phyloP scores from a whole-genome alignment of 2,888 invertebrate species.

The Stictocephala bisonia region DNA sequence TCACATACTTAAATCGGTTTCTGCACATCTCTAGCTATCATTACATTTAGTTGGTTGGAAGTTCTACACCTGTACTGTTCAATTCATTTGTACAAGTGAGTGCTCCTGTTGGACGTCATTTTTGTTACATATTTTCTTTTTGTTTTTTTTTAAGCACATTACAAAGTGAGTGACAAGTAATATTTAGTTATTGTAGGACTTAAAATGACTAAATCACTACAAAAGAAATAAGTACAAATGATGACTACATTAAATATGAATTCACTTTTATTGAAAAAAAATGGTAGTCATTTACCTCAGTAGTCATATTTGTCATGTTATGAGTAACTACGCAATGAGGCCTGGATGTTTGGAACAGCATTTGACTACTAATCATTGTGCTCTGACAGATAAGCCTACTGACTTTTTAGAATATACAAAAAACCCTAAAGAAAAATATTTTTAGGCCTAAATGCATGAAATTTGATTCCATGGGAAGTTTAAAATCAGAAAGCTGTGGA shows the following conservation, averaged over 20 bases:
- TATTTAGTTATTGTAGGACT: not conserved
- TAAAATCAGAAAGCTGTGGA: not conserved
- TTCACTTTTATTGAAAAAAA: not conserved
- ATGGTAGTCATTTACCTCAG: not conserved
- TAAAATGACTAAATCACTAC: not conserved
- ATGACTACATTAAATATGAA: not conserved
- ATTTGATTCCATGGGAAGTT: not conserved
- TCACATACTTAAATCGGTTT: too few species aligned
- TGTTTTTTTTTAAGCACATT: too few species aligned
- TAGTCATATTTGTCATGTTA: not conserved
- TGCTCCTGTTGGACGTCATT: too few species aligned
- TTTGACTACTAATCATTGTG: not conserved
- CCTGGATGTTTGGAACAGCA: not conserved
- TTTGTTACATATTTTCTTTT: too few species aligned
- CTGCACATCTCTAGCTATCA: too few species aligned
- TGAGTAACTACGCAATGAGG: conserved; percentile 6
- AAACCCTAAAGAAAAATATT: too few species aligned
- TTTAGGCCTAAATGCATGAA: not conserved
- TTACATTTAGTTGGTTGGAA: too few species aligned
- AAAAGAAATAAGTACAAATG: not conserved
- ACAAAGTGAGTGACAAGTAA: not conserved
- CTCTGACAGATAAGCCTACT: not conserved
- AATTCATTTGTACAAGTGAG: too few species aligned
- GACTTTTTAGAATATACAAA: not conserved
- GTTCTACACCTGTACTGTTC: too few species aligned